A percentile compares a stretch with the other conserved stretches of the same genome.
Evolutionary conservation across 2,888 invertebrate genomes (phyloP).

Genomic region (Polydrusus cervinus): DNA sequence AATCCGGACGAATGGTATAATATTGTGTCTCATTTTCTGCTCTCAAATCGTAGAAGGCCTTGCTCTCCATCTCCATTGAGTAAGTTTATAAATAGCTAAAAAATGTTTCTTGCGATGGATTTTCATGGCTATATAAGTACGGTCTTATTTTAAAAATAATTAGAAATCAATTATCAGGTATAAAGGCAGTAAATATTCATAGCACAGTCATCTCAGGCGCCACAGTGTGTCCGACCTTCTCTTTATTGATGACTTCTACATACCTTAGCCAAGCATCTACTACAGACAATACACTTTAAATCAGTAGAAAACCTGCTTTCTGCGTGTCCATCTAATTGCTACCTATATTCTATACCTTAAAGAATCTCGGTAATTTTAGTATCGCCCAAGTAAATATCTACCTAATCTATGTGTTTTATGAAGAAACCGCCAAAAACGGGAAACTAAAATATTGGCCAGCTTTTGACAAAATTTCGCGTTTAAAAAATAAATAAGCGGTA

Average conservation of each 20-base stretch:
- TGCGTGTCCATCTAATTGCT: conserved; percentile 58
- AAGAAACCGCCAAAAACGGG: no score
- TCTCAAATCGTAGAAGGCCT: no score
- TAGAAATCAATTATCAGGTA: conserved; percentile 47
- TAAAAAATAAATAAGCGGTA: no score
- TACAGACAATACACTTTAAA: conserved; percentile 62
- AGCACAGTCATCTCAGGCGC: conserved; percentile 58
- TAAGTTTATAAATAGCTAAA: not conserved
- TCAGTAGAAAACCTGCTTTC: conserved; percentile 59
- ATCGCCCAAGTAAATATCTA: no score
- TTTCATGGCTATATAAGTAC: conserved; percentile 15
- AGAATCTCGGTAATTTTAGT: no score
- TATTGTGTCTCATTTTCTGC: no score
- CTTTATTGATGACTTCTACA: conserved; percentile 56
- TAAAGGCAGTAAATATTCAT: conserved; percentile 46
- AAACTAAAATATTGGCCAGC: no score
- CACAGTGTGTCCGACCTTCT: conserved; percentile 55
- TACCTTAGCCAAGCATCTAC: conserved; percentile 55
- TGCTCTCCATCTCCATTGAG: no score
- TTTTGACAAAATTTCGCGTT: no score
- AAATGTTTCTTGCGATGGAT: not conserved
- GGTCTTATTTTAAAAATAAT: conserved; percentile 26
- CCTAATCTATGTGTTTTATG: no score
- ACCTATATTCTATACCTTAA: conserved; percentile 33
- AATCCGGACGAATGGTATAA: no score